Conservation (phyloP, 2,113 vertebrate genomes). For the Neolamprologus caudopunctatus region DNA sequence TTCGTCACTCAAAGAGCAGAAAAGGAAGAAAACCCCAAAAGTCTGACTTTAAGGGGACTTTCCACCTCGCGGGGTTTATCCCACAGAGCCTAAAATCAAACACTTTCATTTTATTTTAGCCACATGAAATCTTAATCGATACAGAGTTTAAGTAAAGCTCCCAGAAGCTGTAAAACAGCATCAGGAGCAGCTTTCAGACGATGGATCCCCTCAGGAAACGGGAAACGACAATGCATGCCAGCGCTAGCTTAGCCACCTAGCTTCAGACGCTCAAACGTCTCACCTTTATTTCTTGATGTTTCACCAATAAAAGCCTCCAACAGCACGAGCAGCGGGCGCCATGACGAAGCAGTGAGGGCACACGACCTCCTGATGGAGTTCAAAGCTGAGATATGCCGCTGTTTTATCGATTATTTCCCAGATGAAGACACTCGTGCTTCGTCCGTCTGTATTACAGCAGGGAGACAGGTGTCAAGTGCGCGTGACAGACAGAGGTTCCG, state of each 20-base stretch:
- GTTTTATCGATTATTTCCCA: not conserved
- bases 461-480: not conserved
- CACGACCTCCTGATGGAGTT: accelerated
- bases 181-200: not conserved
- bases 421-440: not conserved
- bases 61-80: not conserved
- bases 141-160: accelerated
- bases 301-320: not conserved
- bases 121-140: not conserved
- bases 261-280: not conserved
- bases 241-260: slow-evolving; percentile 38
- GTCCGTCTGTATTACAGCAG: not conserved
- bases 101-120: not conserved
- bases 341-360: not conserved
- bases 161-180: accelerated
- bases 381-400: not conserved
- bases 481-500: not conserved
- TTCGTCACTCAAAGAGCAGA: not conserved
- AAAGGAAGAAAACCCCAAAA: not conserved
- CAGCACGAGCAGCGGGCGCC: not conserved
- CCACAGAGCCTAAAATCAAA: not conserved
- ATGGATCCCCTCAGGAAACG: slow-evolving; percentile 37
- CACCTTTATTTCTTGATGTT: slow-evolving; percentile 21
- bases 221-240: slow-evolving; percentile 32
- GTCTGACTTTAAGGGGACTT: not conserved